Evolutionary conservation across 2,113 vertebrate genomes (phyloP).

Genomic region (Menidia beryllina): DNA sequence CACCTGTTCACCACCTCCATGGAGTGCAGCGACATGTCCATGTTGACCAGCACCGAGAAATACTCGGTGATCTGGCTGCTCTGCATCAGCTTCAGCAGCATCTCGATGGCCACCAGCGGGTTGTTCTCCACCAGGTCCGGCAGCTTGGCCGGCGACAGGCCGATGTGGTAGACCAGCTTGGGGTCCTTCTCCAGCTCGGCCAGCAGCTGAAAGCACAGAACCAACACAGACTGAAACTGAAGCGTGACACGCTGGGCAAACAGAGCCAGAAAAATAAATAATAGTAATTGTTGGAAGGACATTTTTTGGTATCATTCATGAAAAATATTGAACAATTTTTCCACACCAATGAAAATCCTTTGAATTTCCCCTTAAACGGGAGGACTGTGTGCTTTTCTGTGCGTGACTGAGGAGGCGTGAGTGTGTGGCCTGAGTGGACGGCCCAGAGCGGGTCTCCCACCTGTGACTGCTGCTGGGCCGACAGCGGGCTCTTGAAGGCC

Average conservation of each 20-base stretch:
- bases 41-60: conserved; percentile 97
- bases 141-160: conserved; percentile 93
- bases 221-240: neutral
- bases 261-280: too few relatives aligned
- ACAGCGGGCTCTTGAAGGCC: conserved; percentile 97
- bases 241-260: too few relatives aligned
- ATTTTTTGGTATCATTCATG: too few relatives aligned
- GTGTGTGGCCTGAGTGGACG: too few relatives aligned
- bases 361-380: too few relatives aligned
- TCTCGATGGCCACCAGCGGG: conserved; percentile 97
- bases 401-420: too few relatives aligned
- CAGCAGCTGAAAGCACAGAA: conserved; percentile 84
- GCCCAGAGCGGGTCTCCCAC: conserved; percentile 57
- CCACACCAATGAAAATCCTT: too few relatives aligned
- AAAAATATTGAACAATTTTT: too few relatives aligned
- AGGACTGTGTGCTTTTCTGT: too few relatives aligned
- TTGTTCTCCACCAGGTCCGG: conserved; percentile 99
- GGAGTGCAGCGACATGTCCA: conserved; percentile 99
- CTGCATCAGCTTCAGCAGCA: conserved; percentile 98
- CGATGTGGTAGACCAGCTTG: conserved; percentile 98
- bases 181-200: conserved; percentile 96
- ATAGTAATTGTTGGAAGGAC: too few relatives aligned
- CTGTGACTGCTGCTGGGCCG: conserved; percentile 95
- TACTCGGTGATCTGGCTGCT: conserved; percentile 99
- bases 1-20: conserved; percentile 99